A percentile compares a stretch with the other conserved stretches of the same genome.
These are phyloP conservation scores for Pantherophis guttatus DNA, from an alignment of 2,113 vertebrate genomes.

Conservation along the genomic window DNA sequence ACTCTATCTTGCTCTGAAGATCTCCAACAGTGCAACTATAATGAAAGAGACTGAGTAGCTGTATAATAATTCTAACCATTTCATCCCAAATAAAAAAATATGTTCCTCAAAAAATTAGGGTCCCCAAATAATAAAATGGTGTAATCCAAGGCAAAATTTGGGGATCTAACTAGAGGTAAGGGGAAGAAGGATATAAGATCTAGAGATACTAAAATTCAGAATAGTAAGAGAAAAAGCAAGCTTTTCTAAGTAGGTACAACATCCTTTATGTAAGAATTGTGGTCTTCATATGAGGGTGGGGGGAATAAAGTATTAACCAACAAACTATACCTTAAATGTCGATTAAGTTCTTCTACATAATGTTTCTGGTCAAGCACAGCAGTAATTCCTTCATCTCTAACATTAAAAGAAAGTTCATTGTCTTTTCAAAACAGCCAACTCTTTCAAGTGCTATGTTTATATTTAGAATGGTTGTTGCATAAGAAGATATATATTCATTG, in stretches of 20 bases:
- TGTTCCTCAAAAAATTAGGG: not conserved
- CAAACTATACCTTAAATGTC: slow-evolving; percentile 82
- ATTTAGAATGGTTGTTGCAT: not conserved
- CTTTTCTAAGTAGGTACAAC: not conserved
- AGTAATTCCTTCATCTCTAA: slow-evolving; percentile 85
- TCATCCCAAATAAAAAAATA: not conserved
- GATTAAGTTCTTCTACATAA: slow-evolving; percentile 96
- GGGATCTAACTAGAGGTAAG: not conserved
- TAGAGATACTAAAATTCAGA: not conserved
- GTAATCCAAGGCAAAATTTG: not conserved
- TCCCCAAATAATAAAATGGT: not conserved
- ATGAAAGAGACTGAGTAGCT: slow-evolving; percentile 22
- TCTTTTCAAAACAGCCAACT: slow-evolving; percentile 16
- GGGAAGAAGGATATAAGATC: not conserved
- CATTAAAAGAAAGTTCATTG: slow-evolving; percentile 42
- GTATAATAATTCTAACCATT: not conserved
- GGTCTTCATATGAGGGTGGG: not conserved
- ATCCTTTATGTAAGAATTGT: not conserved
- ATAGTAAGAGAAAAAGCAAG: not conserved
- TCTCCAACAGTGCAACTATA: slow-evolving; percentile 90
- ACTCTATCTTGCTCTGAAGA: slow-evolving; percentile 95
- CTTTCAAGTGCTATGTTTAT: slow-evolving; percentile 1
- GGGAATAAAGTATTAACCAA: not conserved
- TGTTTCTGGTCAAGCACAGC: slow-evolving; percentile 97
- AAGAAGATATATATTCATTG: not conserved